Percentiles rank a stretch among this genome's conserved stretches.
phyloP scores from a whole-genome alignment of 92 coral and sea anemone genomes.

The Chrysogorgia sp. region DNA sequence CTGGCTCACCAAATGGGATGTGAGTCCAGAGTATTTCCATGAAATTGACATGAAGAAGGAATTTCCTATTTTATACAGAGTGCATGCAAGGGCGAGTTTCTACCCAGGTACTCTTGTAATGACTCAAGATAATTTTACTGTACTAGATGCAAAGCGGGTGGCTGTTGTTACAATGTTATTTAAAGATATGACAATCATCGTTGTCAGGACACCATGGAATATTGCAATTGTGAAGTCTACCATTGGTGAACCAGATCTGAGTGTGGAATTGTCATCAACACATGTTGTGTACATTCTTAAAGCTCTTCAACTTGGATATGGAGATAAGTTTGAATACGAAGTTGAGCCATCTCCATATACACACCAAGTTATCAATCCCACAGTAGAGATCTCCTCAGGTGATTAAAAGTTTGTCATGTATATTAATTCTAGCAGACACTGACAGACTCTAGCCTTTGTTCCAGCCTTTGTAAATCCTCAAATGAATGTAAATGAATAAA shows the following conservation, averaged over 20 bases:
- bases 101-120: slow-evolving; percentile 74
- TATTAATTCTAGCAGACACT: neutral
- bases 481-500: too few relatives aligned
- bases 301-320: slow-evolving; percentile 66
- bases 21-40: slow-evolving; percentile 57
- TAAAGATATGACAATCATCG: slow-evolving; percentile 73
- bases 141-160: slow-evolving; percentile 60
- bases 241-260: slow-evolving; percentile 75
- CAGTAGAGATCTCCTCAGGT: neutral
- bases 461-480: too few relatives aligned
- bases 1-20: slow-evolving; percentile 82
- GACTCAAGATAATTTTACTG: slow-evolving; percentile 60
- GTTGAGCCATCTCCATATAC: slow-evolving; percentile 67
- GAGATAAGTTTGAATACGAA: slow-evolving; percentile 71
- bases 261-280: slow-evolving; percentile 78
- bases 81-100: slow-evolving; percentile 62
- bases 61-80: slow-evolving; percentile 74
- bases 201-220: slow-evolving; percentile 91
- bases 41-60: slow-evolving; percentile 64
- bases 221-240: slow-evolving; percentile 62
- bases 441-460: slow-evolving; percentile 14
- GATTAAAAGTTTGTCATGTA: slow-evolving; percentile 20
- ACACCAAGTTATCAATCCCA: neutral
- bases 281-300: slow-evolving; percentile 77
- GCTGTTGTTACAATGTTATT: slow-evolving; percentile 59